Evolutionary conservation across 2,797 vertebrate species (phyloP), one percentile per base, ranked within the genome.

Genomic region (Danio tinwini): DNA sequence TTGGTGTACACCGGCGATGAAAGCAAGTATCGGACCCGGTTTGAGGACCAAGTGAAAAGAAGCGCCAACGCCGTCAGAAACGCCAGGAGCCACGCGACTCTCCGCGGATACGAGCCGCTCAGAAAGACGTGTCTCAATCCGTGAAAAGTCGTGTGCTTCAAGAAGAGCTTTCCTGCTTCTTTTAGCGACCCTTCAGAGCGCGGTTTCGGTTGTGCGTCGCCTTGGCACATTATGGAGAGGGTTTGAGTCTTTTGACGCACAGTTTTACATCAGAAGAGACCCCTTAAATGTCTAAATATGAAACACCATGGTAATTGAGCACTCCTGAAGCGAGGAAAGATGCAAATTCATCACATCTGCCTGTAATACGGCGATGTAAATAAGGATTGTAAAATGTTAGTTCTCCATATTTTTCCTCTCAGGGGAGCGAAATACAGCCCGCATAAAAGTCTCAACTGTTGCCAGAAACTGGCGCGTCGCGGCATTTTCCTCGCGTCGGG

Each of bases 1-100:
- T 93, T 94, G 74, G 92, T 95, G 91, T 95, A 92, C 4, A 94
- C 92, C 0, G 94, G 95, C 56, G 93, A 93, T 4, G 94, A 95
- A 12, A 95, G 91, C 87, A 96, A 87, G 86, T 95, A 96, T 19
- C 91, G 90, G 80, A 95, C 92, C 47, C 93, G 85, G 91, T 95
- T 95, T 0, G 92, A 93, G 50, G 94, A 95, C 94, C 94, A 95
- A 82, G 93, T 92, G 88, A 94, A 88, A 17, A 95, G 90, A 64
- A 96, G 91, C 29, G 89, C 92, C 74, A 94, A 8, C 0, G 93
- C 92, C 0, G 92, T 88, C 21, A 94, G 72, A 80, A 95, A 91
- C 39, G 94, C 93, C 79, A 94, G 78, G 21, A 94, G 88, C 94
- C 94, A 95, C 56, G 94, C 93, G 0, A 93, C 88, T 70, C 93